Evolutionary conservation across 2,888 invertebrate species (phyloP), one percentile per base, ranked within the genome.

Genomic region (Protodeltote pygarga): DNA sequence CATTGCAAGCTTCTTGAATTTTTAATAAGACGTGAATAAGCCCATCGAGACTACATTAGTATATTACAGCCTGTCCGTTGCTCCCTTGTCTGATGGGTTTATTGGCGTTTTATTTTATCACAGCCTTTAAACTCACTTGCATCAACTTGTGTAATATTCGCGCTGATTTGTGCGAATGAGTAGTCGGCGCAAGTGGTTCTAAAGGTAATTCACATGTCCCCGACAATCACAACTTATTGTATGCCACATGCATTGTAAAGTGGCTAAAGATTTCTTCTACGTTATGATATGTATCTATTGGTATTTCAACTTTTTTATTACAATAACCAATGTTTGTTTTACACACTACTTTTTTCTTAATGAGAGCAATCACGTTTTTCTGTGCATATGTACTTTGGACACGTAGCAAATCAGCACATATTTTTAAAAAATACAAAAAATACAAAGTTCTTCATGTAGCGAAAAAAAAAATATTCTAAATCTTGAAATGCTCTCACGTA

Each of bases 391-490:
- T 65, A 50, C 64, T 78, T 84, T 75, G 68, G 81, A 83, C 86
- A 83, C 85, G 80, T 84, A 83, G 84, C 84, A 77, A 79, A 61
- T 69, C 59, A 79, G 87, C 87, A 85, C 87, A 81, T 70, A 77
- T 70, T 82, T 71, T 66, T 73, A 72, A 71, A 70, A 64, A 54
- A 52, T 53, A 51, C 59, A 53, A 24, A 42, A 35, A 21, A 46
- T 32, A 40, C 19, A 31, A 3, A 17, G 41, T 20, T 19, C 13
- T 72, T 65, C 69, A 73, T 73, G 76, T 78, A 81, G 76, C 73
- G 11, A 41, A 59, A 23, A 42, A 3, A 68, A 63, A 65, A 66
- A 54, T 76, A 70, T 58, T 68, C 50, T 38, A 70, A 74, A 71
- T 69, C 66, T 63, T 34, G 15, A 14, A 59, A 57, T 69, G 79